These are phyloP conservation scores for Decapterus maruadsi DNA, from an alignment of 2,797 vertebrate species.

Conservation along the genomic window DNA sequence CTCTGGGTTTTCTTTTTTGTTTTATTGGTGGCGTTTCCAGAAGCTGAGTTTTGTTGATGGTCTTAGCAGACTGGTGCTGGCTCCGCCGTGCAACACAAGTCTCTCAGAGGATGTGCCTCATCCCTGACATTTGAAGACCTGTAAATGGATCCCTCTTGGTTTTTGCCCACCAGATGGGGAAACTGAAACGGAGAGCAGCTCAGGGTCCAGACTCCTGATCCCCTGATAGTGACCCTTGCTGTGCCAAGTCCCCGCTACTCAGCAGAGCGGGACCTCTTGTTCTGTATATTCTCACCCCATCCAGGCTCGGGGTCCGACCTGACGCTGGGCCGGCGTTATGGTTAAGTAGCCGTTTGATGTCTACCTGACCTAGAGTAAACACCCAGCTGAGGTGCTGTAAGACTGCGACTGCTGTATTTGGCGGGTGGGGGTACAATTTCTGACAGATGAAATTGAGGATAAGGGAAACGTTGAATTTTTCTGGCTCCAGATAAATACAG, in stretches of 20 bases:
- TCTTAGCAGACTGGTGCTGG: conserved; percentile 68
- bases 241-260: not conserved
- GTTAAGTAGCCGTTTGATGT: conserved; percentile 46
- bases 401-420: conserved; percentile 54
- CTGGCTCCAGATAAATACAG: conserved; percentile 79
- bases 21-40: conserved; percentile 57
- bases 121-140: conserved; percentile 76
- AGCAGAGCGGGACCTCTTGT: not conserved
- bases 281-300: not conserved
- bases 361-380: conserved; percentile 52
- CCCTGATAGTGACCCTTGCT: conserved; percentile 28
- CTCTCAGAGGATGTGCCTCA: conserved; percentile 73
- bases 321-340: conserved; percentile 32
- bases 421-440: conserved; percentile 60
- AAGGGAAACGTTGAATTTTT: conserved; percentile 74
- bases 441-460: conserved; percentile 76
- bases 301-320: conserved; percentile 11
- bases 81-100: conserved; percentile 70
- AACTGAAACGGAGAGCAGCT: conserved; percentile 40
- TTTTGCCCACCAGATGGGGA: conserved; percentile 65
- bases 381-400: conserved; percentile 16
- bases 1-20: conserved; percentile 28
- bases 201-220: conserved; percentile 27
- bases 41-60: conserved; percentile 66
- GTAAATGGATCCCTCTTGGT: conserved; percentile 71